These are phyloP conservation scores for Autographa gamma DNA, from an alignment of 2,888 invertebrate genomes.

Conservation along the genomic window DNA sequence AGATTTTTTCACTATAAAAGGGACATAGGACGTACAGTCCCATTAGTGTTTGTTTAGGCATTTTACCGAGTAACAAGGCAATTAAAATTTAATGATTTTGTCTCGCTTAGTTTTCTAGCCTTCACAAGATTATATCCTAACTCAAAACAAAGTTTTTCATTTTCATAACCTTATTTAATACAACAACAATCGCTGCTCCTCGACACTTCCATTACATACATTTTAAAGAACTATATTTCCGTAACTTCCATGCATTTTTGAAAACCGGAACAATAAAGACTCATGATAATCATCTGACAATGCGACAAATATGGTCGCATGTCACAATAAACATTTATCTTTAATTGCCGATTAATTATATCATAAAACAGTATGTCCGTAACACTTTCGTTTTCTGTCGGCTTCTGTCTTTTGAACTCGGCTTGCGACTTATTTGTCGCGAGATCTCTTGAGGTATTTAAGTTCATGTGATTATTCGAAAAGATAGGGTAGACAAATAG, in stretches of 20 bases:
- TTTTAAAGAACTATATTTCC: too few species aligned
- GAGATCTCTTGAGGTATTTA: background rate
- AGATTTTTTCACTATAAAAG: too few species aligned
- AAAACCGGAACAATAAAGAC: background rate
- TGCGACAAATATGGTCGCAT: conserved; percentile 7
- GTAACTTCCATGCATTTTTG: background rate
- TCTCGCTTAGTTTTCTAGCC: too few species aligned
- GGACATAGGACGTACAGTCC: too few species aligned
- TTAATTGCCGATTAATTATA: conserved; percentile 32
- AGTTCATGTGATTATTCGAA: background rate
- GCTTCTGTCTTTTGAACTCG: background rate
- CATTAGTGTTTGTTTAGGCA: too few species aligned
- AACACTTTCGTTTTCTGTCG: conserved; percentile 16
- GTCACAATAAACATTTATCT: conserved; percentile 1
- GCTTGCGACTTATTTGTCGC: conserved; percentile 6
- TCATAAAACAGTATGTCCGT: conserved; percentile 9
- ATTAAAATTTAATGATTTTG: too few species aligned
- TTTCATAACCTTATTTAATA: too few species aligned
- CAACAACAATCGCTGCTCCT: too few species aligned
- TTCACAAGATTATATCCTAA: too few species aligned
- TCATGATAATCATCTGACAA: background rate
- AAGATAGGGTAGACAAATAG: conserved; percentile 13
- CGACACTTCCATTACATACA: too few species aligned
- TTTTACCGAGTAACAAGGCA: too few species aligned
- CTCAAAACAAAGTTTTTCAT: too few species aligned